A percentile compares a stretch with the other conserved stretches of the same genome.
Conservation (phyloP, 2,888 invertebrate species). For the Temnothorax unifasciatus region DNA sequence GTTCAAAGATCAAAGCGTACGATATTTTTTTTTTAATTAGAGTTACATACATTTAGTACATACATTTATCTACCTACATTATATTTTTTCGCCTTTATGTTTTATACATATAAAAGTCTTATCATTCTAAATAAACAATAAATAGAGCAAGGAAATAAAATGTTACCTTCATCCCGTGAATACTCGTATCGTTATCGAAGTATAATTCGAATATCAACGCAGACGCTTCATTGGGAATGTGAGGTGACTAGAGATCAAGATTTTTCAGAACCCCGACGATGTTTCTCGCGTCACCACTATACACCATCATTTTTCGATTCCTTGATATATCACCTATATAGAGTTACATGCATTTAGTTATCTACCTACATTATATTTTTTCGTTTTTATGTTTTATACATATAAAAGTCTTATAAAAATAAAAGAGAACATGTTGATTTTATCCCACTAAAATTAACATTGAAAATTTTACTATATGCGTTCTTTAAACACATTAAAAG, state of each 20-base stretch:
- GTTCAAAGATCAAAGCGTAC: background rate
- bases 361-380: background rate
- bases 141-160: background rate
- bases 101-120: background rate
- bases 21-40: background rate
- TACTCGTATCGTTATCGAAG: conserved; percentile 66
- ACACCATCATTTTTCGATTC: conserved; percentile 76
- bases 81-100: background rate
- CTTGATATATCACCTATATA: conserved; percentile 28
- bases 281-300: conserved; percentile 81
- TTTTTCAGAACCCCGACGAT: conserved; percentile 79
- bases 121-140: background rate
- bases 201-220: conserved; percentile 81
- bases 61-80: background rate
- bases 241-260: conserved; percentile 79
- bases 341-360: too few species aligned
- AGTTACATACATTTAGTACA: too few species aligned
- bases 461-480: background rate
- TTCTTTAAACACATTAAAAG: background rate
- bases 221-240: conserved; percentile 79
- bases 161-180: conserved; percentile 79
- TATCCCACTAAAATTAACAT: background rate
- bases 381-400: background rate
- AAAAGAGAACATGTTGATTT: background rate
- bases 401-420: background rate